Conservation (phyloP, 2,797 vertebrate species). For the Pseudotriccus pelzelni region DNA sequence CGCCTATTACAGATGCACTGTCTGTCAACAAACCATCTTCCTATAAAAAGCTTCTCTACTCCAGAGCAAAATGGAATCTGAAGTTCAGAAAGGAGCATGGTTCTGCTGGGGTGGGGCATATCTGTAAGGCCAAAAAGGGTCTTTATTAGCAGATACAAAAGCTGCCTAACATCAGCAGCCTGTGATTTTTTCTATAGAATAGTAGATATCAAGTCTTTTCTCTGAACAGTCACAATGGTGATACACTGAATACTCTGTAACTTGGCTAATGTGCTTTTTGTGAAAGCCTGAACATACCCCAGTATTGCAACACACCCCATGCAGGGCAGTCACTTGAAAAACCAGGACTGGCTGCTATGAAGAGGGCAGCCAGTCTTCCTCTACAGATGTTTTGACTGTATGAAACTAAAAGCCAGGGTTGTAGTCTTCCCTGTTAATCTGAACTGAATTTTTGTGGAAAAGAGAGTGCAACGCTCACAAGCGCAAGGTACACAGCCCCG, state of each 20-base stretch:
- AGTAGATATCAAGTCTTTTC: neutral
- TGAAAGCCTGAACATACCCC: neutral
- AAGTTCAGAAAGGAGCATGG: neutral
- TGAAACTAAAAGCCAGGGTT: too few species aligned
- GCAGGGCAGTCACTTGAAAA: neutral
- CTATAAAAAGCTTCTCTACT: neutral
- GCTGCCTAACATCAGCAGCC: neutral
- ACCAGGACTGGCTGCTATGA: neutral
- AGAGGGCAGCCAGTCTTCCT: neutral
- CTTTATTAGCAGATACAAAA: neutral
- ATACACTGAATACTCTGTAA: neutral
- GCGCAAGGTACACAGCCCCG: neutral
- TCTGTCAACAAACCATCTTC: neutral
- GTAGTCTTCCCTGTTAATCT: too few species aligned
- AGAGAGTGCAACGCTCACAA: neutral
- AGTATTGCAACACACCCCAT: neutral
- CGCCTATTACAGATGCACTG: neutral
- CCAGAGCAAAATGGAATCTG: neutral
- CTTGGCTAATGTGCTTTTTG: neutral
- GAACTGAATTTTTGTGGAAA: neutral
- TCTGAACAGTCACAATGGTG: neutral
- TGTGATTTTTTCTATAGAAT: neutral
- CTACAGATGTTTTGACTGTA: too few species aligned
- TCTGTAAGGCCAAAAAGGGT: neutral
- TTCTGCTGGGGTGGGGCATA: neutral